A percentile compares a stretch with the other conserved stretches of the same genome.
Evolutionary conservation across 2,113 vertebrate species (phyloP).

Genomic region (Melospiza melodia): DNA sequence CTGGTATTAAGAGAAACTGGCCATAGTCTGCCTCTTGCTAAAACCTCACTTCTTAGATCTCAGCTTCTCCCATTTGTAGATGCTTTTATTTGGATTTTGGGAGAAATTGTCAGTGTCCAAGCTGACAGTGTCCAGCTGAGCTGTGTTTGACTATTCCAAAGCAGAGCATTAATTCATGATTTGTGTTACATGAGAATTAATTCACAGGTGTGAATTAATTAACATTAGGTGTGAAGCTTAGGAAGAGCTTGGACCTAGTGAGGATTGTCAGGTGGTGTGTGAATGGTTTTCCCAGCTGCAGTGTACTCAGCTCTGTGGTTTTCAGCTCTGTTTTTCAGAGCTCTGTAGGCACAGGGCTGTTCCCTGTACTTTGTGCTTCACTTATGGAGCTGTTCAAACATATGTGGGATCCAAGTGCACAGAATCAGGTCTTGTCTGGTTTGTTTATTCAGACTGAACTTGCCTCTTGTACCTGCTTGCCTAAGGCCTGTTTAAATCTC

Average conservation of each 20-base stretch:
- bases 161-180: fast-evolving
- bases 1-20: not conserved
- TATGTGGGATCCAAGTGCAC: not conserved
- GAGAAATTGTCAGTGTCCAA: not conserved
- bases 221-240: not conserved
- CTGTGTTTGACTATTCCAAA: not conserved
- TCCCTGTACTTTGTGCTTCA: not conserved
- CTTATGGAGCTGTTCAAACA: not conserved
- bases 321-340: not conserved
- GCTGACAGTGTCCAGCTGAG: not conserved
- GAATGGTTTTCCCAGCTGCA: not conserved
- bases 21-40: not conserved
- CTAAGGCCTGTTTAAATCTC: not conserved
- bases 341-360: not conserved
- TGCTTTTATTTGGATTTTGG: not conserved
- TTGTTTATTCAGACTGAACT: not conserved
- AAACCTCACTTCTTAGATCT: not conserved
- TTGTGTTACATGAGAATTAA: not conserved
- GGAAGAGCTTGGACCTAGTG: not conserved
- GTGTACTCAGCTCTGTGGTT: not conserved
- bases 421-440: not conserved
- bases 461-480: not conserved
- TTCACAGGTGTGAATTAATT: not conserved
- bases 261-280: not conserved
- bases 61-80: not conserved